Evolutionary conservation across 1,140 invertebrate species (phyloP).

Genomic region (Brachionus sp.): DNA sequence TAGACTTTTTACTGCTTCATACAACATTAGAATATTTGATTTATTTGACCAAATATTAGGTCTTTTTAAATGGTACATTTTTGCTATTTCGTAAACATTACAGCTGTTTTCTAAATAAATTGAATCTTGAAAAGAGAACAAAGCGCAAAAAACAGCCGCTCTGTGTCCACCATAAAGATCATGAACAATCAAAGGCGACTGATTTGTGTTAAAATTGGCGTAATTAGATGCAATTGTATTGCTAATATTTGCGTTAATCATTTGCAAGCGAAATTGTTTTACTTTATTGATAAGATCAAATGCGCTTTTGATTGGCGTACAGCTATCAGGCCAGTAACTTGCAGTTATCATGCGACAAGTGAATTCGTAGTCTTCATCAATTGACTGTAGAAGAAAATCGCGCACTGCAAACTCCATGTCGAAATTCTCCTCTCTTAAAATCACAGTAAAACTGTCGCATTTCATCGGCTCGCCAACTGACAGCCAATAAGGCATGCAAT

Average conservation of each 20-base stretch:
- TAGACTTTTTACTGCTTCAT: neutral
- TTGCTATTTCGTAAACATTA: constrained; percentile 43
- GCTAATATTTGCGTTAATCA: neutral
- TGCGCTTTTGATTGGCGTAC: constrained; percentile 27
- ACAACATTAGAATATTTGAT: neutral
- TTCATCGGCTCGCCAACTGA: constrained; percentile 18
- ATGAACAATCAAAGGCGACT: constrained; percentile 36
- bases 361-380: constrained; percentile 36
- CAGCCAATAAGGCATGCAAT: constrained; percentile 4
- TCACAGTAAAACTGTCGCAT: constrained; percentile 38
- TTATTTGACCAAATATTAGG: constrained; percentile 26
- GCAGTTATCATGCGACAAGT: neutral
- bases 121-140: constrained; percentile 29
- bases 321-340: constrained; percentile 43
- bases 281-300: constrained; percentile 37
- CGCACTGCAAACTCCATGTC: neutral
- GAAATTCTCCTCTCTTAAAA: constrained; percentile 40
- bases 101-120: constrained; percentile 29
- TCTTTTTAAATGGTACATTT: constrained; percentile 40
- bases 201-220: neutral
- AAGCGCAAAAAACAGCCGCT: constrained; percentile 39
- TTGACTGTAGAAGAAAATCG: constrained; percentile 33
- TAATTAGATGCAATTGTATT: neutral
- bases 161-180: constrained; percentile 9
- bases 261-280: constrained; percentile 25